Base-by-base conservation (phyloP, 1,140 invertebrate genomes). In the Macrosteles quadrilineatus region DNA sequence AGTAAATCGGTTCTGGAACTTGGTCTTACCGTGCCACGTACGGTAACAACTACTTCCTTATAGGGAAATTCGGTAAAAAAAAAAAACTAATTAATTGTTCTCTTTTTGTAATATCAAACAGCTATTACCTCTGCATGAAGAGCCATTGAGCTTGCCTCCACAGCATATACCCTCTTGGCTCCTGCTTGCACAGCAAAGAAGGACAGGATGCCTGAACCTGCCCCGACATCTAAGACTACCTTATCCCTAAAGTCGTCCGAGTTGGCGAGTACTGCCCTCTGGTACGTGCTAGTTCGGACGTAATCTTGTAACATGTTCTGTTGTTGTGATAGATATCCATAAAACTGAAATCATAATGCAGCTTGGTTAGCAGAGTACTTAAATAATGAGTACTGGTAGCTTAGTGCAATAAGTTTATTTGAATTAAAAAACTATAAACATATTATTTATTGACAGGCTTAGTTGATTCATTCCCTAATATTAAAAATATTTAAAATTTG, bases 261-360 rank as follows among this genome's bases (percentile, higher is more conserved):
- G 83, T 99, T 99, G 50, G 92, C 90, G 19, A 98, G 83, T 81
- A 99, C 98, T 57, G 98, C 97, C 76, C 94, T 87, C 81, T 99
- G 97, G 82, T 99, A 99, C 59, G 98, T 99, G 76, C 95, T 96
- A 27, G 98, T 99, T 73, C 98, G 85, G 57, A 99, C 95, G 80
- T 98, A 99, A 82, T 99, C 98, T 85, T 96, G 94, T 93, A 99
- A 96, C 98, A 99, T 99, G 78, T 99, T 99, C 83, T 99, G 98
- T 81, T 99, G 98, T 80, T 99, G 98, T 57, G 96, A 98, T 67
- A 99, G 83, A 83, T 98, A 99, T 67, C 97, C 96, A 83, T 99
- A 99, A 83, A 99, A 99, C 85, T 99, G 90, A 77, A 95, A 80
- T 27, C 21, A 59, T 25, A 50, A 4, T 4, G 47, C 17, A n/a